Evolutionary conservation across 2,888 invertebrate genomes (phyloP), one percentile per base, ranked within the genome.

Genomic region (Pseudeuparius sepicola): DNA sequence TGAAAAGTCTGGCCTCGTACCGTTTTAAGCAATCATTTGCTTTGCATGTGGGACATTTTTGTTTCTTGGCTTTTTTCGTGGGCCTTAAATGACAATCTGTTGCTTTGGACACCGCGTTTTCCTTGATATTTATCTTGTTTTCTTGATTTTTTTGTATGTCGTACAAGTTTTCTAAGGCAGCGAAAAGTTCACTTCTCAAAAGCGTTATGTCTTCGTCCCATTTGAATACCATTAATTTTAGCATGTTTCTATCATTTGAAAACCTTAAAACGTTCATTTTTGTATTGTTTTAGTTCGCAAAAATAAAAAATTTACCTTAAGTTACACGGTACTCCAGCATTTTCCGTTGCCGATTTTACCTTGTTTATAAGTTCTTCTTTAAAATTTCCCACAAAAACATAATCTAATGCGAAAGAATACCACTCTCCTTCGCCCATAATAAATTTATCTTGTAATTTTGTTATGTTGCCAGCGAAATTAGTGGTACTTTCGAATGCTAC

Each of bases 1-100:
- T 64, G 54, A 76, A 80, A 27, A 82, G 57, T 35, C 68, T 56
- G 14, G 63, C 61, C 48, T 75, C 73, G 37, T 70, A 72, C 5
- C 56, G 47, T 43, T 66, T 63, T 17, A 73, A 25, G 4, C 47
- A 32, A 14, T 56, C 55, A 24, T 68, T 64, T 6, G 65, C 56
- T 12, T 47, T 39, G 44, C 73, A 75, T 3, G 72, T 45, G 2
- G 46, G 45, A 48, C 66, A 67, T 27, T 54, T 56, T n/a, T 39
- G 43, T 30, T 46, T 37, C 33, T 47, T 51, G 20, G 42, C 45
- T 38, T 49, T 48, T 39, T 52, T 49, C 9, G 51, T 34, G 16
- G 60, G 54, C 37, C 73, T 53, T 28, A 77, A 57, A 55, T 77
- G 76, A 46, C 78, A 78, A 36, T 65, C 59, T 14, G 68, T 66